These are phyloP conservation scores for Ptychochromis oligacanthus DNA, from an alignment of 2,113 vertebrate genomes.

Conservation along the genomic window DNA sequence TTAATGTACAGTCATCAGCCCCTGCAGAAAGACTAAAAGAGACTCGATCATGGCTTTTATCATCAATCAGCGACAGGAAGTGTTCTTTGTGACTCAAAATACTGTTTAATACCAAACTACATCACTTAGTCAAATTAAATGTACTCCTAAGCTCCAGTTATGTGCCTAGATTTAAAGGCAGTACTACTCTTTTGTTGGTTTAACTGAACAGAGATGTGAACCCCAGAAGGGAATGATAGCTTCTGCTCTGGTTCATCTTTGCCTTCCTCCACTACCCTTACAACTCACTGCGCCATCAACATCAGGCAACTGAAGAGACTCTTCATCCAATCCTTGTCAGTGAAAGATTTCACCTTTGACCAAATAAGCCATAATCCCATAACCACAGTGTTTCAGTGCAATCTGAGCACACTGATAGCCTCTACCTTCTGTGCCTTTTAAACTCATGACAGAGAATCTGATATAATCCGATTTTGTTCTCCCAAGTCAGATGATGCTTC, in stretches of 20 bases:
- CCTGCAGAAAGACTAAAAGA: neutral
- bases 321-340: neutral
- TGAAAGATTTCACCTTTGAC: neutral
- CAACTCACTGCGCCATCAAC: neutral
- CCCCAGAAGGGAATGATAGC: neutral
- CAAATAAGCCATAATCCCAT: neutral
- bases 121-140: neutral
- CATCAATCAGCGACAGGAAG: neutral
- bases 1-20: neutral
- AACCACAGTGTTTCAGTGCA: neutral
- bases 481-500: neutral
- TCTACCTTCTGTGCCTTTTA: neutral
- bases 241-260: neutral
- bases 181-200: neutral
- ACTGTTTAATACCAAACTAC: neutral
- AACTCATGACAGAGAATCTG: neutral
- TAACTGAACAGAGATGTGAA: neutral
- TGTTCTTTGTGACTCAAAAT: neutral
- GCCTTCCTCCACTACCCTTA: neutral
- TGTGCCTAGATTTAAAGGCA: neutral
- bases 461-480: neutral
- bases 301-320: neutral
- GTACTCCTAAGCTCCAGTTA: neutral
- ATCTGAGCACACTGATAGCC: neutral
- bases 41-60: neutral